Evolutionary conservation across 2,888 invertebrate species (phyloP).

Genomic region (Amphipyra berbera): DNA sequence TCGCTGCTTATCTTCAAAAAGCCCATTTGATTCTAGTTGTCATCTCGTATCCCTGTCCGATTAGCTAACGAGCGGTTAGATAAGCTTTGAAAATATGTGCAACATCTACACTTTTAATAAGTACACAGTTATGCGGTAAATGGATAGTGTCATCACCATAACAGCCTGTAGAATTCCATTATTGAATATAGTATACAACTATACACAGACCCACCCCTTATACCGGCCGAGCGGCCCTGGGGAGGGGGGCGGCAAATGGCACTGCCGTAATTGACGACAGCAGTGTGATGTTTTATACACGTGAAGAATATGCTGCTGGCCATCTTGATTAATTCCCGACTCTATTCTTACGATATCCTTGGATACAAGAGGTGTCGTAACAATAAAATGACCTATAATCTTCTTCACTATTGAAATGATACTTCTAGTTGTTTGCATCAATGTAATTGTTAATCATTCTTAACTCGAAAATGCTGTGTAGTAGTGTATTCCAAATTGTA

Average conservation of each 20-base stretch:
- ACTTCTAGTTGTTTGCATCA: no score
- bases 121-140: neutral
- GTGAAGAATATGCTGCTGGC: neutral
- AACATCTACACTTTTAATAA: neutral
- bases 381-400: no score
- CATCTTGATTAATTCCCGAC: no score
- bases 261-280: slow-evolving; percentile 26
- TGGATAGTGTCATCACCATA: slow-evolving; percentile 3
- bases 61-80: neutral
- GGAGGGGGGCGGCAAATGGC: slow-evolving; percentile 14
- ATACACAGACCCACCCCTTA: slow-evolving; percentile 6
- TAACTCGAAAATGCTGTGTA: neutral
- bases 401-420: no score
- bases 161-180: slow-evolving; percentile 15
- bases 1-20: neutral
- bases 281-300: slow-evolving; percentile 11
- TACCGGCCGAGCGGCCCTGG: slow-evolving; percentile 8
- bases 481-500: slow-evolving; percentile 26
- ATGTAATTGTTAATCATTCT: neutral
- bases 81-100: neutral
- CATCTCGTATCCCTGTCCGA: no score
- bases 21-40: neutral
- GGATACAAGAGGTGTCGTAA: no score
- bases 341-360: no score
- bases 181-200: slow-evolving; percentile 10